A percentile compares a stretch with the other conserved stretches of the same genome.
Evolutionary conservation across 92 coral and sea anemone species (phyloP).

Genomic region (Palythoa heliodiscus): DNA sequence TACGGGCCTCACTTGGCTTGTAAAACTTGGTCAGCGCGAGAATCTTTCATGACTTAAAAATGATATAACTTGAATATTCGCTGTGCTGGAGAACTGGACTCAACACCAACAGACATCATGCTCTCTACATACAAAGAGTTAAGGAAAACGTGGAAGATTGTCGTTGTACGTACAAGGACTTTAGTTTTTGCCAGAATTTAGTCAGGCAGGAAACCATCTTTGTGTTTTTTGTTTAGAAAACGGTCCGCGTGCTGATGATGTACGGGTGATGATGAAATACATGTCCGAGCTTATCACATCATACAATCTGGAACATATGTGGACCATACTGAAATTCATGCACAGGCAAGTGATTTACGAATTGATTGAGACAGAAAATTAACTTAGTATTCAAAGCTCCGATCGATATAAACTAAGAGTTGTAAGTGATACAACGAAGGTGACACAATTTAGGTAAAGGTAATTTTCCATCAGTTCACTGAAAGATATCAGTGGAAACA

Average conservation of each 20-base stretch:
- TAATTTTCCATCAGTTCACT: no score
- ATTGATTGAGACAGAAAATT: not conserved
- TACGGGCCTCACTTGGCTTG: no score
- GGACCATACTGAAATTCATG: slow-evolving; percentile 73
- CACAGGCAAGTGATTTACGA: slow-evolving; percentile 56
- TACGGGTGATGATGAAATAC: slow-evolving; percentile 64
- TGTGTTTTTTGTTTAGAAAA: not conserved
- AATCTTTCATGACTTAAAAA: no score
- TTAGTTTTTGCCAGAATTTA: not conserved
- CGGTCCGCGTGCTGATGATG: slow-evolving; percentile 81
- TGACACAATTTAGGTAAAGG: no score
- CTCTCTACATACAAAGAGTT: no score
- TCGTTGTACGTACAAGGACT: not conserved
- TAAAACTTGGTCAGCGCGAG: no score
- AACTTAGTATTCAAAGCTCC: no score
- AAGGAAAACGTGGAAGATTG: not conserved
- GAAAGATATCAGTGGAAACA: no score
- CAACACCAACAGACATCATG: no score
- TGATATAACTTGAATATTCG: no score
- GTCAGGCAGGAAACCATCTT: not conserved
- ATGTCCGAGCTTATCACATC: slow-evolving; percentile 64
- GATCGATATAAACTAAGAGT: not conserved
- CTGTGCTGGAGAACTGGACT: no score
- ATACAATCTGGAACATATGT: slow-evolving; percentile 80
- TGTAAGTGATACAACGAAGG: not conserved